Evolutionary conservation across 2,113 vertebrate genomes (phyloP).

Genomic region (Climacteris rufus): DNA sequence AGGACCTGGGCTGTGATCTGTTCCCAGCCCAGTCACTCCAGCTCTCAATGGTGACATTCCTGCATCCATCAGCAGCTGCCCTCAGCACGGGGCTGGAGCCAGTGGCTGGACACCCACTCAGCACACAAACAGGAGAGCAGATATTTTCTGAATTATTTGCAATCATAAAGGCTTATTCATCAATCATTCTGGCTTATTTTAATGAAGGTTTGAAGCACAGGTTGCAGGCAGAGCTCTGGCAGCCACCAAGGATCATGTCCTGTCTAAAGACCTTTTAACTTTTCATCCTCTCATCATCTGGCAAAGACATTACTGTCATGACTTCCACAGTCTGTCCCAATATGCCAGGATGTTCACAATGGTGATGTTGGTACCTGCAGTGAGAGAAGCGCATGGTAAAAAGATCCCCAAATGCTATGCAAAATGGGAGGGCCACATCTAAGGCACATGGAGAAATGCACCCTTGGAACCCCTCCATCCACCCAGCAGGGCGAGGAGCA

Average conservation of each 20-base stretch:
- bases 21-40: not conserved
- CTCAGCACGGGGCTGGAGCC: not conserved
- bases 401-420: not conserved
- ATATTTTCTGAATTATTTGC: not conserved
- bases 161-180: not conserved
- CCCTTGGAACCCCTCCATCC: not conserved
- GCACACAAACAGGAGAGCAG: not conserved
- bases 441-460: not conserved
- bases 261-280: not conserved
- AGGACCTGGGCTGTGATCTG: not conserved
- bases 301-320: not conserved
- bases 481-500: not conserved
- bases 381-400: not conserved
- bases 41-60: fast-evolving
- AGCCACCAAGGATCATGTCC: not conserved
- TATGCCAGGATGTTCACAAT: not conserved
- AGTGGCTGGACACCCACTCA: not conserved
- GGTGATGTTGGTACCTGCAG: slow-evolving; percentile 63
- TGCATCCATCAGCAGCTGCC: not conserved
- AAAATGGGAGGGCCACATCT: not conserved
- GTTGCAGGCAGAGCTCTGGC: not conserved
- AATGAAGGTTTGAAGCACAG: not conserved
- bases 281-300: not conserved
- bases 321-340: slow-evolving; percentile 17
- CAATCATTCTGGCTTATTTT: not conserved